A percentile compares a stretch with the other conserved stretches of the same genome.
These are phyloP conservation scores for Pachliopta kotzebuea DNA, from an alignment of 2,888 invertebrate species.

Conservation along the genomic window DNA sequence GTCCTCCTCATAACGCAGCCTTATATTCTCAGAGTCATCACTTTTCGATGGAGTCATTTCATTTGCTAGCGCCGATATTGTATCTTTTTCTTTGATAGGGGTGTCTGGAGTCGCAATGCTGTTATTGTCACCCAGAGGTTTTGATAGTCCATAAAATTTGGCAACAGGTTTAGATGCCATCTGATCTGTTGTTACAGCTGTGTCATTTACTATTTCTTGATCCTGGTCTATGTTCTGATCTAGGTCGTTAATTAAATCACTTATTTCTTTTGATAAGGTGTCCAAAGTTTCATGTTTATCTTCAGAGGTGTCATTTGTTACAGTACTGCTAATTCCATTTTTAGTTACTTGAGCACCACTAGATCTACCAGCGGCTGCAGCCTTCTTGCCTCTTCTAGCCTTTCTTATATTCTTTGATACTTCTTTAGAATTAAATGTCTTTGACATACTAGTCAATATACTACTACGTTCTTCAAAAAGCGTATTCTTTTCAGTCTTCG, in stretches of 20 bases:
- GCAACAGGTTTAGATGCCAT: constrained; percentile 57
- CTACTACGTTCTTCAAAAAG: constrained; percentile 74
- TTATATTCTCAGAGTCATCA: constrained; percentile 72
- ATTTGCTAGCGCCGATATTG: constrained; percentile 45
- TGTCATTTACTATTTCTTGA: constrained; percentile 47
- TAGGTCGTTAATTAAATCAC: constrained; percentile 68
- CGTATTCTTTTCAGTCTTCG: constrained; percentile 82
- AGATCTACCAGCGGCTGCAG: constrained; percentile 51
- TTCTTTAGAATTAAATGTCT: constrained; percentile 75
- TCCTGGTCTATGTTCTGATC: constrained; percentile 69
- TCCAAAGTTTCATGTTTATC: constrained; percentile 69
- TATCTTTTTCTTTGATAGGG: constrained; percentile 63
- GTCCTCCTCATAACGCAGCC: constrained; percentile 71
- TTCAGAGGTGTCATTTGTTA: constrained; percentile 50
- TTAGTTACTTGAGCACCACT: constrained; percentile 37
- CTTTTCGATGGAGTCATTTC: constrained; percentile 66
- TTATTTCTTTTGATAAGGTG: constrained; percentile 70
- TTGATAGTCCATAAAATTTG: constrained; percentile 64
- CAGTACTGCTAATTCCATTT: constrained; percentile 43
- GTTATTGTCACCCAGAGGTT: constrained; percentile 62
- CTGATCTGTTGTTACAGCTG: constrained; percentile 48
- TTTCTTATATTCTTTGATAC: constrained; percentile 73
- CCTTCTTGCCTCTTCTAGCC: constrained; percentile 71
- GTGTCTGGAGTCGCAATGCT: constrained; percentile 59
- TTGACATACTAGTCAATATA: constrained; percentile 78